phyloP scores from a whole-genome alignment of 2,113 vertebrate species.

The Cyprinodon brontotheroides region DNA sequence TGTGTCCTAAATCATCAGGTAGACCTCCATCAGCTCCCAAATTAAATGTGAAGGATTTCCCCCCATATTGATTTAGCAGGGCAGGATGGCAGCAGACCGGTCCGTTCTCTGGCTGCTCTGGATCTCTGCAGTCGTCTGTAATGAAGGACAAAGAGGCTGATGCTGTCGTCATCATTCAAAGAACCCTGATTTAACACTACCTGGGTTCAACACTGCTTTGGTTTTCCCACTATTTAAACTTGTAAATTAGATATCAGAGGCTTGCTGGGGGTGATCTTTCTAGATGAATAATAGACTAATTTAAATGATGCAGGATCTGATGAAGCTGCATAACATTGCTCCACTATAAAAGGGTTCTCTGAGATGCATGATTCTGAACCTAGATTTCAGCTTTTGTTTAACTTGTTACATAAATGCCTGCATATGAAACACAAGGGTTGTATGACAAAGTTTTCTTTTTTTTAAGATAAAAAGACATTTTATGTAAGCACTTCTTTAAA shows the following conservation, averaged over 20 bases:
- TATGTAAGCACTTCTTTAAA: slow-evolving; percentile 18
- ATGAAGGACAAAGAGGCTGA: slow-evolving; percentile 55
- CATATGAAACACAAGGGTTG: slow-evolving; percentile 39
- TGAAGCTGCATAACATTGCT: slow-evolving; percentile 3
- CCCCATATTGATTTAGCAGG: slow-evolving; percentile 59
- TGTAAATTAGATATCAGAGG: neutral
- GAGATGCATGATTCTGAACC: neutral
- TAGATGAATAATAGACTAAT: slow-evolving; percentile 8
- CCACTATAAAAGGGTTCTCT: neutral
- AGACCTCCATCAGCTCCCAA: slow-evolving; percentile 34
- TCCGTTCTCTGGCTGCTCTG: slow-evolving; percentile 51
- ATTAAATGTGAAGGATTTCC: slow-evolving; percentile 62
- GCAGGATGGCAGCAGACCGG: slow-evolving; percentile 39
- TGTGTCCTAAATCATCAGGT: slow-evolving; percentile 20
- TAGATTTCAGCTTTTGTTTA: slow-evolving; percentile 16
- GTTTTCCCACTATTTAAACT: slow-evolving; percentile 8
- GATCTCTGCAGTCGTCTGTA: slow-evolving; percentile 41
- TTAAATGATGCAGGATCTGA: neutral
- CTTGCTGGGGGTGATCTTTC: neutral
- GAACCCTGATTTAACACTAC: slow-evolving; percentile 29
- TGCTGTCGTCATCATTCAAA: slow-evolving; percentile 33
- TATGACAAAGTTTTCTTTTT: neutral
- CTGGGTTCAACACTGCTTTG: neutral
- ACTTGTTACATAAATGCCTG: slow-evolving; percentile 15
- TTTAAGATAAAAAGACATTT: slow-evolving; percentile 10